Conservation (phyloP, 2,888 invertebrate species). For the Coelinius sp. region DNA sequence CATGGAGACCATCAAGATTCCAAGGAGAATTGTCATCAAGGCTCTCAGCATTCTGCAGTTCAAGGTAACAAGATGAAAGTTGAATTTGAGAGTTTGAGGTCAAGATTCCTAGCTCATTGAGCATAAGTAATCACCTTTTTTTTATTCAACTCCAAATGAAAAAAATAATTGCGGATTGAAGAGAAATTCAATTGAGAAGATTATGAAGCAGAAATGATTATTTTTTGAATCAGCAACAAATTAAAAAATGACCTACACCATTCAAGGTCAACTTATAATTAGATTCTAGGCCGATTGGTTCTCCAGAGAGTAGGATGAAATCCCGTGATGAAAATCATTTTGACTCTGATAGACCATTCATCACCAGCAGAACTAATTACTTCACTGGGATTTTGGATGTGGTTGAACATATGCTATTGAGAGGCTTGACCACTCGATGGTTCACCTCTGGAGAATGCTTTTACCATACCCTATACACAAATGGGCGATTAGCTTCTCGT, state of each 20-base stretch:
- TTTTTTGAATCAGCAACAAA: not conserved
- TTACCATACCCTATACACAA: not conserved
- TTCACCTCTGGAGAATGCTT: not conserved
- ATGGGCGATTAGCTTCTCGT: slow-evolving; percentile 2
- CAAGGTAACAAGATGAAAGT: not conserved
- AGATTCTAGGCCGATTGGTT: not conserved
- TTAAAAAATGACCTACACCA: not conserved
- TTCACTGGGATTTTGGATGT: not conserved
- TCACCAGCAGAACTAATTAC: slow-evolving; percentile 6
- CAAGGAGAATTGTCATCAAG: too few relatives aligned
- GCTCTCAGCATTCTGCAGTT: not conserved
- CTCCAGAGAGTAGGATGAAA: not conserved
- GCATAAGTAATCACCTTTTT: too few relatives aligned
- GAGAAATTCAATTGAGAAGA: too few relatives aligned
- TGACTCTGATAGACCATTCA: not conserved
- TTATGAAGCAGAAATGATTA: too few relatives aligned
- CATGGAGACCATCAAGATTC: too few relatives aligned
- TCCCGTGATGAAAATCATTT: slow-evolving; percentile 8
- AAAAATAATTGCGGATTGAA: too few relatives aligned
- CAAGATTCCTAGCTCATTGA: not conserved
- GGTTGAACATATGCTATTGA: not conserved
- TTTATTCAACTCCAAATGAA: too few relatives aligned
- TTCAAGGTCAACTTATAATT: not conserved
- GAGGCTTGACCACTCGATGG: slow-evolving; percentile 6
- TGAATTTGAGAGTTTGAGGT: not conserved